Evolutionary conservation across 1,140 invertebrate genomes (phyloP), one percentile per base, ranked within the genome.

Genomic region (Ceratina japonica): DNA sequence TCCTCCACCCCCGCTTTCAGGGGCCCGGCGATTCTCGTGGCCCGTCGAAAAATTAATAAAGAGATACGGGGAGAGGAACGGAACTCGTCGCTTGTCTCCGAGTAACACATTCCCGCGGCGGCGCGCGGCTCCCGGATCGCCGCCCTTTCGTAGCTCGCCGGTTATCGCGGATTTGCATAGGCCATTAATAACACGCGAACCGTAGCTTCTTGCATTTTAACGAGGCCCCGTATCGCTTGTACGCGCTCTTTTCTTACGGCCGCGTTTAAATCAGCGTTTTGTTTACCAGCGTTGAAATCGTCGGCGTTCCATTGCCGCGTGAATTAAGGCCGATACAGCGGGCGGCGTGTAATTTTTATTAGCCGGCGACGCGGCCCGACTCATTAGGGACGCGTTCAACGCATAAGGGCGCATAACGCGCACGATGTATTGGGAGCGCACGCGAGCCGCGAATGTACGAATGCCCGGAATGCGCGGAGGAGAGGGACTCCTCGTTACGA

Each of bases 11-110:
- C 66, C 49, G 79, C n/a, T 85, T 79, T 62, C 75, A 59, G 27
- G 27, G 4, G 27, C 27, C 4, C 56, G 18, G 15, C 31, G 8
- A 31, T 54, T 31, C 56, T 62, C 56, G 76, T 52, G 37, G 5
- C 37, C 37, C 37, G 37, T 44, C 37, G 37, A 65, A 51, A 49
- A 80, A 69, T 61, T 81, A 72, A 84, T 62, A 61, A 78, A 84
- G 61, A 81, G 61, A 81, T 78, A 63, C 63, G 1, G 27, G n/a
- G 58, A 51, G n/a, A 49, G 58, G 59, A 79, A 24, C n/a, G 12
- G 1, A 20, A 37, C 56, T 61, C 18, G 10, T 3, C 10, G 16
- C 37, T 49, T 31, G 31, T 59, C 1, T 31, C 12, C n/a, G 37
- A 44, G 27, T 31, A 69, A n/a, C 24, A 24, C 20, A 18, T 24